Base-by-base conservation (phyloP, 2,113 vertebrate genomes). In the Eolophus roseicapilla region DNA sequence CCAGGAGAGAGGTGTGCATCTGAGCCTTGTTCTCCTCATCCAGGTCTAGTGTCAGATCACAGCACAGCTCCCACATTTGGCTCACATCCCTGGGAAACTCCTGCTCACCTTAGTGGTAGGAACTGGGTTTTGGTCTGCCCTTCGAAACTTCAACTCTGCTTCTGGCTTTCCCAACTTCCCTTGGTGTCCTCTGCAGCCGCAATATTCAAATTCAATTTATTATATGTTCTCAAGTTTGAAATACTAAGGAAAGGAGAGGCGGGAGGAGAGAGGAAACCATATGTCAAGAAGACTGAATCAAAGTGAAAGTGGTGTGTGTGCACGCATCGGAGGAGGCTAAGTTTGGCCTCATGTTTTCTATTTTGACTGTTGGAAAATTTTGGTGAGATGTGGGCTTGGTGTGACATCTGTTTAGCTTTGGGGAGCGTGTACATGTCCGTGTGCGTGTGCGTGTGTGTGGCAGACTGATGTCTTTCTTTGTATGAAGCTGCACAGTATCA, bases 11-110 rank as follows among this genome's bases (percentile, higher is more conserved):
- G 17, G 15, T 31, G 37, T 49, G 6, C 47, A 8, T 44, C 52
- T 62, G 18, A 37, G 19, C 57, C n/a, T 47, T 3, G 0, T 23
- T 10, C 20, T 19, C 23, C 19, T 67, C 1, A 0, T 23, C 23
- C 59, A 37, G 16, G 59, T 37, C 59, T 27, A 37, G 59, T 27
- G 59, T 62, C 59, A 39, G 24, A 62, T 25, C 7, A 1, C 0
- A 2, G 28, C 35, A 16, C 4, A 2, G 64, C 35, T 82, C 64
- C 59, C 31, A 52, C 5, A 0, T 39, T 29, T 59, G 47, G 13
- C 33, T 84, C 13, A 17, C 19, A 8, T 15, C 60, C 46, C 39
- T 13, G n/a, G 52, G 27, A 47, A 57, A 35, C 13, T 73, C 37
- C 75, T 23, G 55, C 71, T 64, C 23, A 17, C 13, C 59, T 69